phyloP scores from a whole-genome alignment of 2,113 vertebrate genomes.

The Malurus alboscapulatus region DNA sequence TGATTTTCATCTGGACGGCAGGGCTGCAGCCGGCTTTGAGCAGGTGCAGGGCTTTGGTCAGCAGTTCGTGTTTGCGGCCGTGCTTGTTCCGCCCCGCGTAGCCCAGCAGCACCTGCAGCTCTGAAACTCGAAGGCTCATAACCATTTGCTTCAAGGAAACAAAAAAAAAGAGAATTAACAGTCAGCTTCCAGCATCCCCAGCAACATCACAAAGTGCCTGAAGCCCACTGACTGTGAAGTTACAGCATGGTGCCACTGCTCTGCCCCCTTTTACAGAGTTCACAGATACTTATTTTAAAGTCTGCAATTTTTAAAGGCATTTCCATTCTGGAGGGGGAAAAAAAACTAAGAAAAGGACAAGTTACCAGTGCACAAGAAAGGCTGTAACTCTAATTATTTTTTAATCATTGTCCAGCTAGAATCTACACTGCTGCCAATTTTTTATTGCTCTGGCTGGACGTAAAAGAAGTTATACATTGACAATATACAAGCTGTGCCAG shows the following conservation, averaged over 20 bases:
- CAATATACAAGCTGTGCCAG: background rate
- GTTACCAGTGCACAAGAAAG: background rate
- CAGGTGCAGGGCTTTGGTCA: constrained; percentile 95
- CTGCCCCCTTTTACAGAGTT: background rate
- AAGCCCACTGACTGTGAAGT: background rate
- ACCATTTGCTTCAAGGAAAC: constrained; percentile 95
- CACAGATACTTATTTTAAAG: fast-evolving
- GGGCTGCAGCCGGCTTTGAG: constrained; percentile 97
- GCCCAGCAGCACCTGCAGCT: constrained; percentile 97
- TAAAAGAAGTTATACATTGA: background rate
- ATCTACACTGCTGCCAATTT: fast-evolving
- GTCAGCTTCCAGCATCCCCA: background rate
- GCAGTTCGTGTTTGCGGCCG: constrained; percentile 98
- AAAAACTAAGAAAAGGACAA: background rate
- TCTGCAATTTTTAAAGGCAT: background rate
- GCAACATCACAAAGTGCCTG: background rate
- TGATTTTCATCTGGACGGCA: constrained; percentile 98
- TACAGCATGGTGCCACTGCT: background rate
- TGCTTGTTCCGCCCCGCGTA: constrained; percentile 99
- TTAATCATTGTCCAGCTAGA: background rate
- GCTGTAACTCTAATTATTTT: background rate
- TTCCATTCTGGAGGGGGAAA: background rate
- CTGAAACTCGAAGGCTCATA: constrained; percentile 99
- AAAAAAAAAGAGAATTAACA: constrained; percentile 6
- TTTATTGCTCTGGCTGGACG: background rate